These are phyloP conservation scores for Bombus pascuorum DNA, from an alignment of 1,140 invertebrate genomes.

Conservation along the genomic window DNA sequence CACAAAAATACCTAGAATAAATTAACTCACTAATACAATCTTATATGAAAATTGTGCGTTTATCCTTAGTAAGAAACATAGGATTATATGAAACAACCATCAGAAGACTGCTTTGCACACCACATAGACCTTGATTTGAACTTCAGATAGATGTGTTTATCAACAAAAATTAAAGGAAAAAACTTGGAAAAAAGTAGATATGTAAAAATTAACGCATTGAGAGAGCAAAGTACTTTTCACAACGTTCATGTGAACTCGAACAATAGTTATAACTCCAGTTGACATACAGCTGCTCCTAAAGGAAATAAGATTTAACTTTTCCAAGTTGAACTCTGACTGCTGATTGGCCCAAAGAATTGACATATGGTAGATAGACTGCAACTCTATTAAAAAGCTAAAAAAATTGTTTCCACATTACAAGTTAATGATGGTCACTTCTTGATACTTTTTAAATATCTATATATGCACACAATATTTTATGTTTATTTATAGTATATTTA, in stretches of 20 bases:
- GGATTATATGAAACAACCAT: constrained; percentile 61
- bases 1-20: constrained; percentile 66
- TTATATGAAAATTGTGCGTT: constrained; percentile 50
- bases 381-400: constrained; percentile 78
- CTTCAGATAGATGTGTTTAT: constrained; percentile 48
- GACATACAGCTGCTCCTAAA: constrained; percentile 82
- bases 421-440: constrained; percentile 62
- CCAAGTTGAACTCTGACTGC: constrained; percentile 78
- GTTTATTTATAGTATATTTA: constrained; percentile 64
- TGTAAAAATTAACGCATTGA: constrained; percentile 63
- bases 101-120: constrained; percentile 65
- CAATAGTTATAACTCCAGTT: constrained; percentile 79
- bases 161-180: constrained; percentile 55
- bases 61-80: constrained; percentile 59
- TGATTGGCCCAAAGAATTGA: constrained; percentile 80
- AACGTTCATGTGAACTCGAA: constrained; percentile 72
- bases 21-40: constrained; percentile 52
- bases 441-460: constrained; percentile 55
- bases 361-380: constrained; percentile 79
- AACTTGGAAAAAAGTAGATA: constrained; percentile 51
- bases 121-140: constrained; percentile 65
- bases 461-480: constrained; percentile 61
- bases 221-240: constrained; percentile 71
- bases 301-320: constrained; percentile 79
- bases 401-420: constrained; percentile 68